A percentile compares a stretch with the other conserved stretches of the same genome.
Conservation (phyloP, 2,113 vertebrate species). For the Vombatus ursinus region DNA sequence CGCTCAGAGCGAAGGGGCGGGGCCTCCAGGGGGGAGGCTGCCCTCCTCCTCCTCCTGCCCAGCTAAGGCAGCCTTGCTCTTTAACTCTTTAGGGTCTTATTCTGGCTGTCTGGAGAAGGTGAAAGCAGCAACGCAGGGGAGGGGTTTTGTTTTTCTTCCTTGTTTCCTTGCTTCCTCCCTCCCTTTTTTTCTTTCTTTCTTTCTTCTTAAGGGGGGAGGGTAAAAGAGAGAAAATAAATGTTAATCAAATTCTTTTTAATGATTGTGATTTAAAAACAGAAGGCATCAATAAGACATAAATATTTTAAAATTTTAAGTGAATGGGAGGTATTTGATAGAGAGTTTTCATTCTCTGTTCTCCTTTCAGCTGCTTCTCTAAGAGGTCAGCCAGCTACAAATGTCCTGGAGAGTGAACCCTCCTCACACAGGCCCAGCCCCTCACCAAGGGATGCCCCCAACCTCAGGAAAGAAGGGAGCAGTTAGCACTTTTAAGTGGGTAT, state of each 20-base stretch:
- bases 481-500: background rate
- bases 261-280: background rate
- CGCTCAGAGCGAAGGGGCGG: background rate
- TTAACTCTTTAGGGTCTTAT: background rate
- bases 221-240: background rate
- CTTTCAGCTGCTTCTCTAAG: background rate
- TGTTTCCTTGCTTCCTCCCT: background rate
- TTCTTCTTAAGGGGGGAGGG: background rate
- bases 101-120: background rate
- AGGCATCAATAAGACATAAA: background rate
- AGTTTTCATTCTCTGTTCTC: background rate
- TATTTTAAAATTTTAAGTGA: background rate
- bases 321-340: background rate
- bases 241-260: background rate
- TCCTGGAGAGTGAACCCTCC: background rate
- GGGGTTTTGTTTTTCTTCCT: background rate
- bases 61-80: background rate
- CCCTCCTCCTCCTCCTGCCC: background rate
- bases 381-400: background rate
- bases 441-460: background rate
- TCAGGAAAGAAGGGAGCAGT: background rate
- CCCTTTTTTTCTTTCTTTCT: background rate
- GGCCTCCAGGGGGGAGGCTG: constrained; percentile 42
- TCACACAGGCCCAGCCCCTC: background rate
- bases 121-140: background rate